phyloP scores from a whole-genome alignment of 1,140 invertebrate species.

The Drosophila melanica region DNA sequence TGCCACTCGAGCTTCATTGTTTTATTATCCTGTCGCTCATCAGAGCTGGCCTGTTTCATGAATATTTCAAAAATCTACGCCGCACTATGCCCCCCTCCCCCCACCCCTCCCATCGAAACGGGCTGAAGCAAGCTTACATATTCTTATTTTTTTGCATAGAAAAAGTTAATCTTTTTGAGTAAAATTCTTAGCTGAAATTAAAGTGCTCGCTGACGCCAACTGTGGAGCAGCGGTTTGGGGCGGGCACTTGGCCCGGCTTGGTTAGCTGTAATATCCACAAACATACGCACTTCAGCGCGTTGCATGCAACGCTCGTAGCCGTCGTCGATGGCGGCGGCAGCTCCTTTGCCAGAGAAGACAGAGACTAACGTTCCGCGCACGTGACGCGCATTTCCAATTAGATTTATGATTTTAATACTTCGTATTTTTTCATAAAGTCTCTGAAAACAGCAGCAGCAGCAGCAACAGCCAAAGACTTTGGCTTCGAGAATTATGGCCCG shows the following conservation, averaged over 20 bases:
- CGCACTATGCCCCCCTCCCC: slow-evolving; percentile 35
- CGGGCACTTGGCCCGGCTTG: background rate
- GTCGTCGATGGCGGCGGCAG: slow-evolving; percentile 51
- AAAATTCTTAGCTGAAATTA: slow-evolving; percentile 69
- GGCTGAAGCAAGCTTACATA: slow-evolving; percentile 9
- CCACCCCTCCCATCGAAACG: background rate
- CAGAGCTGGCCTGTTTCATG: slow-evolving; percentile 51
- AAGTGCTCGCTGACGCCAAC: slow-evolving; percentile 35
- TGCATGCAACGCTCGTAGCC: slow-evolving; percentile 49
- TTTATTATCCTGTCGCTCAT: slow-evolving; percentile 66
- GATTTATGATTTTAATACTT: slow-evolving; percentile 82
- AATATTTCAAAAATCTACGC: slow-evolving; percentile 70
- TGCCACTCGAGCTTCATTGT: slow-evolving; percentile 68
- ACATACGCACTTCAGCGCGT: slow-evolving; percentile 26
- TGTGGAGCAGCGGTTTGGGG: slow-evolving; percentile 11
- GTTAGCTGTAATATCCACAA: slow-evolving; percentile 36
- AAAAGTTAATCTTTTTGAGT: slow-evolving; percentile 79
- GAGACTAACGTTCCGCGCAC: slow-evolving; percentile 77
- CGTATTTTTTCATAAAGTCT: slow-evolving; percentile 79
- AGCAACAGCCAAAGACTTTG: slow-evolving; percentile 25
- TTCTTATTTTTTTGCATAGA: slow-evolving; percentile 69
- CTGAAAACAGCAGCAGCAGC: slow-evolving; percentile 40
- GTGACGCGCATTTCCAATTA: slow-evolving; percentile 79
- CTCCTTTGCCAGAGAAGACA: slow-evolving; percentile 64
- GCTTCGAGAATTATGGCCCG: slow-evolving; percentile 43